phyloP scores from a whole-genome alignment of 2,797 vertebrate species.

The Dallia pectoralis region DNA sequence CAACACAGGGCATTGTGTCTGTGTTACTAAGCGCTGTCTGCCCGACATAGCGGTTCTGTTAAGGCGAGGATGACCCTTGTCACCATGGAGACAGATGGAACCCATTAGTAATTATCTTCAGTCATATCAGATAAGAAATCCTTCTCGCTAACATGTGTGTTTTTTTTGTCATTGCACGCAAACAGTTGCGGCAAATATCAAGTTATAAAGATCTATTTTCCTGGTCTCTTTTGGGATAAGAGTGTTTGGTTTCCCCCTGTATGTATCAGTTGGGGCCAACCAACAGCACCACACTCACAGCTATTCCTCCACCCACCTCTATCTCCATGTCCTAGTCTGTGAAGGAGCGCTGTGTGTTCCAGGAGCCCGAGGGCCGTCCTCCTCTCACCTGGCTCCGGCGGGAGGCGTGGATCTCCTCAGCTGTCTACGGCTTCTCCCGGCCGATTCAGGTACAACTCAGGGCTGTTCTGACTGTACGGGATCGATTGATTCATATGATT shows the following conservation, averaged over 20 bases:
- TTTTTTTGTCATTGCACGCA: background rate
- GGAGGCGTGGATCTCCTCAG: slow-evolving; percentile 76
- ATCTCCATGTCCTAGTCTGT: slow-evolving; percentile 58
- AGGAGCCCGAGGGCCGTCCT: slow-evolving; percentile 59
- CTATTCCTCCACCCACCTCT: background rate
- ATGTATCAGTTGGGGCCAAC: background rate
- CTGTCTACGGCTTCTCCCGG: slow-evolving; percentile 74
- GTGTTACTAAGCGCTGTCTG: background rate
- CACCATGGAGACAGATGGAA: background rate
- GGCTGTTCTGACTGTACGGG: too few species aligned
- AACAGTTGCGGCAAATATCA: background rate
- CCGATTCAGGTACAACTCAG: slow-evolving; percentile 70
- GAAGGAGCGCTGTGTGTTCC: slow-evolving; percentile 74
- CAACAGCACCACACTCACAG: background rate
- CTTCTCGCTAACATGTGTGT: background rate
- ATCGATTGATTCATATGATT: too few species aligned
- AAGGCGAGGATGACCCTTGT: background rate
- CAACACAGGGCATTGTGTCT: background rate
- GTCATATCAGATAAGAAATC: background rate
- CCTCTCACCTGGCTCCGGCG: slow-evolving; percentile 65
- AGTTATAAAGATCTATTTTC: background rate
- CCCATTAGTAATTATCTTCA: background rate
- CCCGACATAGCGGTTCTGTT: background rate
- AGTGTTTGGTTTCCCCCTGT: background rate
- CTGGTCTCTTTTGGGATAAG: background rate